Percentiles rank a stretch among this genome's conserved stretches.
These are phyloP conservation scores for Tipula confusa DNA, from an alignment of 2,888 invertebrate species.

Conservation along the genomic window DNA sequence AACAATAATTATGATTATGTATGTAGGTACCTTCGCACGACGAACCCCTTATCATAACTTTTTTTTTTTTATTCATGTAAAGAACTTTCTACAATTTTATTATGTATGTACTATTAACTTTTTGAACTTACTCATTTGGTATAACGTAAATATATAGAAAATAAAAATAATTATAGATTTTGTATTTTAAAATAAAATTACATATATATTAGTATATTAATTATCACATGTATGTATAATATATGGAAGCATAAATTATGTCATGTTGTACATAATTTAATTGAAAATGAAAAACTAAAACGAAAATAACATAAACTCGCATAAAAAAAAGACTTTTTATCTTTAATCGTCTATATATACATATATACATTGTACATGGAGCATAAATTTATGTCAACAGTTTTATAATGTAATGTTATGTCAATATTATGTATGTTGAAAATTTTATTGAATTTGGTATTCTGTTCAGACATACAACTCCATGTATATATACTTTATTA, in stretches of 20 bases:
- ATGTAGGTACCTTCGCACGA: background rate
- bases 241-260: background rate
- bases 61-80: background rate
- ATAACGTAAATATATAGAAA: background rate
- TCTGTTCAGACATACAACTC: background rate
- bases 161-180: conserved; percentile 25
- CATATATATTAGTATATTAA: background rate
- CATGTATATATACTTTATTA: background rate
- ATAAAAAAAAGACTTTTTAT: background rate
- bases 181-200: background rate
- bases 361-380: background rate
- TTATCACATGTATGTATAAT: background rate
- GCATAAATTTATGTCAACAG: conserved; percentile 20
- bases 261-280: background rate
- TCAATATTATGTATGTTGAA: background rate
- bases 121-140: background rate
- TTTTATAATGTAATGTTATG: background rate
- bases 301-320: no score
- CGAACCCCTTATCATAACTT: background rate
- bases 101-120: background rate
- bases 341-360: background rate
- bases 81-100: background rate
- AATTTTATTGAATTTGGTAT: background rate
- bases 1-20: background rate
- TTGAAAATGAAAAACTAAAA: background rate